Conservation (phyloP, 2,113 vertebrate genomes). For the Grammatotria lemairii region DNA sequence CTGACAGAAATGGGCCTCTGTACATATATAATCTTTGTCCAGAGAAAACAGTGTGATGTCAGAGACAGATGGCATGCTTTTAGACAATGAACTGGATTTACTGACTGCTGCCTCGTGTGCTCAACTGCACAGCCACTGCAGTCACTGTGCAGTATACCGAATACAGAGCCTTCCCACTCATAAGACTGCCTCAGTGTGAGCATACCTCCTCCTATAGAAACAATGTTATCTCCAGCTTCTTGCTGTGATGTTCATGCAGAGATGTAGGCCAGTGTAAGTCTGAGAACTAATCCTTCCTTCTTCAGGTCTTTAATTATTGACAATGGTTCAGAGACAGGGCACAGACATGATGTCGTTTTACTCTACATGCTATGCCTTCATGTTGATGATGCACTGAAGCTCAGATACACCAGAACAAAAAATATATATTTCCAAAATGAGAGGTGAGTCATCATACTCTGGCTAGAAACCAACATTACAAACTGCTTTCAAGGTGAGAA, state of each 20-base stretch:
- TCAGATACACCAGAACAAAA: neutral
- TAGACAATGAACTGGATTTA: neutral
- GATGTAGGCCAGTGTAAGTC: neutral
- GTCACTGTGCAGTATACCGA: neutral
- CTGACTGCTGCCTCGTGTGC: neutral
- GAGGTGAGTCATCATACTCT: neutral
- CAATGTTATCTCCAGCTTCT: constrained; percentile 12
- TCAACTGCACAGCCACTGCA: neutral
- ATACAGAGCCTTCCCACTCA: neutral
- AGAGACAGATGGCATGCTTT: neutral
- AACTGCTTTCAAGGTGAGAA: neutral
- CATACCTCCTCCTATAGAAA: neutral
- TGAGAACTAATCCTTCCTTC: constrained; percentile 3
- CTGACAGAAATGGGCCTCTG: neutral
- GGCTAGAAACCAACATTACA: neutral
- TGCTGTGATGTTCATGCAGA: constrained; percentile 11
- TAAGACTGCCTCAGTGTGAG: neutral
- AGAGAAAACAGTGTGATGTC: neutral
- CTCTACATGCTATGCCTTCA: neutral
- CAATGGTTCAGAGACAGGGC: neutral
- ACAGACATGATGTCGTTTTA: neutral
- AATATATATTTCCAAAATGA: neutral
- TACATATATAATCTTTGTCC: neutral
- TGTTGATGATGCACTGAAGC: neutral
- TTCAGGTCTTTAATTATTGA: constrained; percentile 24